These are phyloP conservation scores for Tachina grossa DNA, from an alignment of 2,888 invertebrate species.

Conservation along the genomic window DNA sequence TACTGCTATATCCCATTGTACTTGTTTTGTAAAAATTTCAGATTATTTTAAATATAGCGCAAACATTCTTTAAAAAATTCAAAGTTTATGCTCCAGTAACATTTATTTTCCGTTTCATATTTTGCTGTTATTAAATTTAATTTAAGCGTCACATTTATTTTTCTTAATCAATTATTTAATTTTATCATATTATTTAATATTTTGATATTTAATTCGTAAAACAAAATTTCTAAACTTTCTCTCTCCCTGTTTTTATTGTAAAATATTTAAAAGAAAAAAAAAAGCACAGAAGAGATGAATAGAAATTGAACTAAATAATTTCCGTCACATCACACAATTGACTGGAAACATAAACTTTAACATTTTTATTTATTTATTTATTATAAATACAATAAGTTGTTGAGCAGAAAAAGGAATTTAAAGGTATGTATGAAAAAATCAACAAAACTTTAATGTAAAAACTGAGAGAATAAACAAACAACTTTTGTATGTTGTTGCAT, in stretches of 20 bases:
- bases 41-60: not conserved
- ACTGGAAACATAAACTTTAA: conserved; percentile 34
- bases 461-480: not conserved
- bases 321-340: conserved; percentile 38
- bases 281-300: conserved; percentile 1
- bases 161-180: too few relatives aligned
- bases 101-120: conserved; percentile 23
- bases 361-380: conserved; percentile 25
- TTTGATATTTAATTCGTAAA: too few relatives aligned
- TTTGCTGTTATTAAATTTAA: conserved; percentile 9
- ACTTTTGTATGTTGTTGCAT: not conserved
- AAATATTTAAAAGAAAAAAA: not conserved
- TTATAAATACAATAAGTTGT: conserved; percentile 1
- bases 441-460: conserved; percentile 7
- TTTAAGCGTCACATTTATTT: too few relatives aligned
- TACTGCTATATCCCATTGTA: too few relatives aligned
- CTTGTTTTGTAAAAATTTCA: not conserved
- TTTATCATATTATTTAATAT: too few relatives aligned
- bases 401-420: conserved; percentile 3
- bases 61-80: not conserved
- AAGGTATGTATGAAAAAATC: not conserved
- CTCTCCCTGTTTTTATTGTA: conserved; percentile 20
- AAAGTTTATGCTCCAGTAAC: conserved; percentile 16
- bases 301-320: conserved; percentile 26
- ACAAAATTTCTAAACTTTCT: not conserved